A percentile compares a stretch with the other conserved stretches of the same genome.
These are phyloP conservation scores for Erpobdella octoculata DNA, from an alignment of 2,888 invertebrate genomes.

Conservation along the genomic window DNA sequence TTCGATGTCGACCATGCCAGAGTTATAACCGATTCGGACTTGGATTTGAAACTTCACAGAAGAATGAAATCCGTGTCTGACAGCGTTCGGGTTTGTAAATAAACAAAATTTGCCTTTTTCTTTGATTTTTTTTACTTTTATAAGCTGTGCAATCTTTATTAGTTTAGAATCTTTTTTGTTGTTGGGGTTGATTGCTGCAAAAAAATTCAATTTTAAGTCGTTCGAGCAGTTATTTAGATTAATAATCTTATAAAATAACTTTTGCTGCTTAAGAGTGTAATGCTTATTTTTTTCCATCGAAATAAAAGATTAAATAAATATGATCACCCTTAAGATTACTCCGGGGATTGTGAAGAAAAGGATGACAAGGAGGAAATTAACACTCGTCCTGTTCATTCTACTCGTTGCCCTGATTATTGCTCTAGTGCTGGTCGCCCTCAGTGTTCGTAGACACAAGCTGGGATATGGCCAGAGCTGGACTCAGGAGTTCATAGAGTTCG, in stretches of 20 bases:
- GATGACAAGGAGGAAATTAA: neutral
- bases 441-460: neutral
- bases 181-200: too few species aligned
- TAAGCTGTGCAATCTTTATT: too few species aligned
- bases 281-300: neutral
- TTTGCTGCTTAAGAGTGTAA: neutral
- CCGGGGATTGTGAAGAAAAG: neutral
- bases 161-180: too few species aligned
- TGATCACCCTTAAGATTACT: constrained; percentile 5
- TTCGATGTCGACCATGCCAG: neutral
- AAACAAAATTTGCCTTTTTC: neutral
- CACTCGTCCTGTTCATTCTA: neutral
- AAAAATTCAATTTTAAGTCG: too few species aligned
- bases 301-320: neutral
- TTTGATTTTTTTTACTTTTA: too few species aligned
- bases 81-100: neutral
- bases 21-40: neutral
- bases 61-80: neutral
- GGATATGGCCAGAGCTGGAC: neutral
- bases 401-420: neutral
- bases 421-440: neutral
- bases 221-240: too few species aligned
- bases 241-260: neutral
- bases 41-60: neutral
- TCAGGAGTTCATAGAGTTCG: neutral